phyloP scores from a whole-genome alignment of 2,797 vertebrate genomes.

The Eulemur albifrons region DNA sequence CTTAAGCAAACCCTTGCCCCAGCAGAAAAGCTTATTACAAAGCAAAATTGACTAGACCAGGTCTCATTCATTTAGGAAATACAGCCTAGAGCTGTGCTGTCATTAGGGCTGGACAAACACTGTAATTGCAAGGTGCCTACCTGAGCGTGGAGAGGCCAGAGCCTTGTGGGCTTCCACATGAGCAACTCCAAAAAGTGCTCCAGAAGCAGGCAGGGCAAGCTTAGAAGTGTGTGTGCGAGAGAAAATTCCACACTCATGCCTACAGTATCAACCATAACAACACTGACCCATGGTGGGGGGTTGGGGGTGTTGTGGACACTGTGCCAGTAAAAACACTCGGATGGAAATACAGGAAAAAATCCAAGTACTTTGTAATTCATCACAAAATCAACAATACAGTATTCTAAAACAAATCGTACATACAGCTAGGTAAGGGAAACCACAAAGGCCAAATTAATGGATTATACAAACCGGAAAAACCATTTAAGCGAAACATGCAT shows the following conservation, averaged over 20 bases:
- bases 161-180: background rate
- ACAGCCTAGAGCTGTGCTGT: background rate
- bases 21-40: slow-evolving; percentile 29
- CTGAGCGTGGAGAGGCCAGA: background rate
- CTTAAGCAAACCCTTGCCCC: slow-evolving; percentile 46
- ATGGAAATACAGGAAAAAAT: background rate
- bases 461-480: slow-evolving; percentile 52
- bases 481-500: background rate
- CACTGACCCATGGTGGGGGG: background rate
- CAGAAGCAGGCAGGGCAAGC: background rate
- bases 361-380: background rate
- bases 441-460: slow-evolving; percentile 55
- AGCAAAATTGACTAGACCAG: background rate
- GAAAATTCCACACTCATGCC: background rate
- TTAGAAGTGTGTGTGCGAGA: background rate
- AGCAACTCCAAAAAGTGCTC: background rate
- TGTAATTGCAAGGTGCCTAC: slow-evolving; percentile 22
- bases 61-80: background rate
- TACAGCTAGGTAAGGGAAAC: slow-evolving; percentile 8
- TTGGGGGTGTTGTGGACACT: rapidly evolving
- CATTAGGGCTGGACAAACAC: background rate
- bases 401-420: slow-evolving; percentile 34
- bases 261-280: background rate
- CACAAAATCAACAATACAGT: background rate
- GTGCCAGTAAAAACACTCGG: background rate